These are phyloP conservation scores for Solea senegalensis DNA, from an alignment of 2,113 vertebrate genomes.

Conservation along the genomic window DNA sequence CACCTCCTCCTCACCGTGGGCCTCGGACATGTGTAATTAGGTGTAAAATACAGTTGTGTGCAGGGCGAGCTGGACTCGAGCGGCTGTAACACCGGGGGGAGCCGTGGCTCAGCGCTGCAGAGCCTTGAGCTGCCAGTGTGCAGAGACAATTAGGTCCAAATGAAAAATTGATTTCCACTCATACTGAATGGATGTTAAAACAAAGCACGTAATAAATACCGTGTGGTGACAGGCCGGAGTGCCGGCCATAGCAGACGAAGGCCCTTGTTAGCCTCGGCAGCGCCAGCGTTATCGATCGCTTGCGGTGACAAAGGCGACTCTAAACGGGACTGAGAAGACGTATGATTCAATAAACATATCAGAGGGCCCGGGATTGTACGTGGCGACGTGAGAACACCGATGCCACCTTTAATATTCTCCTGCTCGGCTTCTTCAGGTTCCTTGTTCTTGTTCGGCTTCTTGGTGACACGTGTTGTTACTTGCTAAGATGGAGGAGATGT, in stretches of 20 bases:
- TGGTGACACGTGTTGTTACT: no score
- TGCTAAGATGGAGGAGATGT: no score
- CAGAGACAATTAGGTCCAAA: slow-evolving; percentile 78
- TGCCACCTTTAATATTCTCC: slow-evolving; percentile 46
- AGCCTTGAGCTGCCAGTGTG: slow-evolving; percentile 71
- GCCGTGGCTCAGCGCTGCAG: slow-evolving; percentile 21
- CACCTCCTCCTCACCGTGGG: not conserved
- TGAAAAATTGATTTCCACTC: slow-evolving; percentile 82
- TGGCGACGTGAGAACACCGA: slow-evolving; percentile 37
- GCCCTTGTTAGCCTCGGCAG: slow-evolving; percentile 73
- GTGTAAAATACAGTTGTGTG: slow-evolving; percentile 72
- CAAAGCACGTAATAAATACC: slow-evolving; percentile 78
- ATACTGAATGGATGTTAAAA: slow-evolving; percentile 80
- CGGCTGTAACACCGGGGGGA: slow-evolving; percentile 30
- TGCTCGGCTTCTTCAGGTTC: not conserved
- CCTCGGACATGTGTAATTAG: slow-evolving; percentile 75
- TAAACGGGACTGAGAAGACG: slow-evolving; percentile 54
- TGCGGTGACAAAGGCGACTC: slow-evolving; percentile 64
- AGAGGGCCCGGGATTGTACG: slow-evolving; percentile 32
- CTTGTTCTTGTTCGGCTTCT: no score
- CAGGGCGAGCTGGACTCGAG: slow-evolving; percentile 20
- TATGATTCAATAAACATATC: slow-evolving; percentile 75
- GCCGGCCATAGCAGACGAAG: slow-evolving; percentile 58
- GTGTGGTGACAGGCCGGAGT: slow-evolving; percentile 70
- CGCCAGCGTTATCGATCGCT: slow-evolving; percentile 69